Percentiles rank a stretch among this genome's conserved stretches.
Evolutionary conservation across 2,797 vertebrate genomes (phyloP).

Genomic region (Coendou prehensilis): DNA sequence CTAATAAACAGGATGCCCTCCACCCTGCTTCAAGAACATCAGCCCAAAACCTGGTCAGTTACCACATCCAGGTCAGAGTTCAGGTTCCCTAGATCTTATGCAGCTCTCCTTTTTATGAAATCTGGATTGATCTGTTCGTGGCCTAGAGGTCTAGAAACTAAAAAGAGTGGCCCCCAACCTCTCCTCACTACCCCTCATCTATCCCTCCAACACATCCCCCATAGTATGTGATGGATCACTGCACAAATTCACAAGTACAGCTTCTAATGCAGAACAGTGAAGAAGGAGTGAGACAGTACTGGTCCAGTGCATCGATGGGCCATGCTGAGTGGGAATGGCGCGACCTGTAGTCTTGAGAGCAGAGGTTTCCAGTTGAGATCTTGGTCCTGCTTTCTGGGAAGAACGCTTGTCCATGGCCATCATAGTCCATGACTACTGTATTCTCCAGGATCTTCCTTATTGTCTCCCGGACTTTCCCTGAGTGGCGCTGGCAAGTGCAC

Average conservation of each 20-base stretch:
- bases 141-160: background rate
- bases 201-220: fast-evolving
- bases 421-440: too few relatives aligned
- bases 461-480: background rate
- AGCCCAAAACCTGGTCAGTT: too few relatives aligned
- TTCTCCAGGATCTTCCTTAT: background rate
- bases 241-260: background rate
- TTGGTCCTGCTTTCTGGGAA: background rate
- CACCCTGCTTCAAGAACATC: background rate
- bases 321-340: background rate
- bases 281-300: too few relatives aligned
- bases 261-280: background rate
- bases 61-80: background rate
- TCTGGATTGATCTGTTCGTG: background rate
- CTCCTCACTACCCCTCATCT: background rate
- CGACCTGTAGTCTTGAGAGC: background rate
- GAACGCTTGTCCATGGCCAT: too few relatives aligned
- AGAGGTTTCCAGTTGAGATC: background rate
- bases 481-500: fast-evolving
- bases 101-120: background rate
- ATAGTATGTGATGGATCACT: too few relatives aligned
- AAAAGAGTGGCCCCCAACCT: background rate
- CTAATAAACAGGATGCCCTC: background rate
- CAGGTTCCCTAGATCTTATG: background rate
- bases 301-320: background rate